Percentiles rank a stretch among this genome's conserved stretches.
phyloP scores from a whole-genome alignment of 2,113 vertebrate genomes.

The Aspiorhynchus laticeps region DNA sequence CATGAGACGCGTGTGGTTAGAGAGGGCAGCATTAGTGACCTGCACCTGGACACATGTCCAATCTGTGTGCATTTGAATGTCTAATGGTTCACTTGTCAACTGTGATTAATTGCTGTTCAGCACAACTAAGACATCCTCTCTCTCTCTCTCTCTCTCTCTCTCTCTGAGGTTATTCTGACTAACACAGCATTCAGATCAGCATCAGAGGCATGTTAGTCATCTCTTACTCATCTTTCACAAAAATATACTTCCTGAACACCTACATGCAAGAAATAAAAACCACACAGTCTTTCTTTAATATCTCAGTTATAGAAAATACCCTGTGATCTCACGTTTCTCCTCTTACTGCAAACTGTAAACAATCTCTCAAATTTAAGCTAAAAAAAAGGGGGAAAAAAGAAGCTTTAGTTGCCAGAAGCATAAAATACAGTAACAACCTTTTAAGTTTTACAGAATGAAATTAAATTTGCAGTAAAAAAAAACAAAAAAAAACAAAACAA shows the following conservation, averaged over 20 bases:
- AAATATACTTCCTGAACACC: neutral
- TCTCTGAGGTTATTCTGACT: neutral
- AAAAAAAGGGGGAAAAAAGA: too few species aligned
- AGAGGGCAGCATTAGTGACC: conserved; percentile 57
- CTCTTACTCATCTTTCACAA: neutral
- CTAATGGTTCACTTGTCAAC: conserved; percentile 51
- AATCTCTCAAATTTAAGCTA: rapidly evolving
- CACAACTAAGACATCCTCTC: conserved; percentile 53
- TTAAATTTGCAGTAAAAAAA: too few species aligned
- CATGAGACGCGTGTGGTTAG: conserved; percentile 55
- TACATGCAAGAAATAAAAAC: neutral
- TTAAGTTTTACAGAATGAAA: too few species aligned
- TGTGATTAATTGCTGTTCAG: conserved; percentile 56
- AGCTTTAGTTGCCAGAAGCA: too few species aligned
- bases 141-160: neutral
- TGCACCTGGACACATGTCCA: conserved; percentile 56
- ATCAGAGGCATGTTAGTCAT: neutral
- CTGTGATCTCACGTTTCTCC: neutral
- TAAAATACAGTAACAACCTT: too few species aligned
- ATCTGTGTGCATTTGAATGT: conserved; percentile 54
- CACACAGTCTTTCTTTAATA: neutral
- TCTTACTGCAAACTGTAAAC: too few species aligned
- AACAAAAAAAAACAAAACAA: too few species aligned
- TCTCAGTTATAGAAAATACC: neutral
- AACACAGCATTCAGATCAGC: neutral